These are phyloP conservation scores for Allophyes oxyacanthae DNA, from an alignment of 2,888 invertebrate genomes.

Conservation along the genomic window DNA sequence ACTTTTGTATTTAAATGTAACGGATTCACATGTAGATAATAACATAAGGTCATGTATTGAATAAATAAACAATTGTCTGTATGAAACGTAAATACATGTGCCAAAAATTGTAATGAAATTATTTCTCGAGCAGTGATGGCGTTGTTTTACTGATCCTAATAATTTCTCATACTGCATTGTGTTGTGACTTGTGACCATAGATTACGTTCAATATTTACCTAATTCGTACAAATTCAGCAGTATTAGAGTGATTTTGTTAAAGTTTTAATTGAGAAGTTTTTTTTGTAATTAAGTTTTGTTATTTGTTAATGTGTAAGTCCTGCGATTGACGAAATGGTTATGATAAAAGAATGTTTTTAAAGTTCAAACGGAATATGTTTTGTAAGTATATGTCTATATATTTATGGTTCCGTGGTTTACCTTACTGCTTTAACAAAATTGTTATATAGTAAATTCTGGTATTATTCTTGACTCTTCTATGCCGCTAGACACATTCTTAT, in stretches of 20 bases:
- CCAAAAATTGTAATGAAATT: slow-evolving; percentile 71
- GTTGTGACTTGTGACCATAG: slow-evolving; percentile 77
- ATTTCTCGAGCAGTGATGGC: slow-evolving; percentile 38
- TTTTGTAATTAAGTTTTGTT: slow-evolving; percentile 86
- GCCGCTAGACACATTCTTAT: slow-evolving; percentile 45
- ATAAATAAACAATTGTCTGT: slow-evolving; percentile 64
- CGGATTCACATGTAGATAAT: slow-evolving; percentile 57
- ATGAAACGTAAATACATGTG: slow-evolving; percentile 77
- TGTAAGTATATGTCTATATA: slow-evolving; percentile 55
- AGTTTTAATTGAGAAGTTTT: slow-evolving; percentile 86
- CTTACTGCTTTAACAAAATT: slow-evolving; percentile 49
- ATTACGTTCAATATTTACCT: slow-evolving; percentile 82
- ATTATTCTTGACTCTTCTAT: slow-evolving; percentile 38
- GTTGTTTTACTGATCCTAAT: slow-evolving; percentile 37
- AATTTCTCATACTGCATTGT: slow-evolving; percentile 54
- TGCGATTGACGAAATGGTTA: slow-evolving; percentile 69
- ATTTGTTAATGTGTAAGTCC: slow-evolving; percentile 80
- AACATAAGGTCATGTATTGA: slow-evolving; percentile 66
- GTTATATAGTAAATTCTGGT: slow-evolving; percentile 54
- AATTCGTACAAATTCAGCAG: slow-evolving; percentile 89
- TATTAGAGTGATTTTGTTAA: slow-evolving; percentile 90
- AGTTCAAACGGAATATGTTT: slow-evolving; percentile 59
- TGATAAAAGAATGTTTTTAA: slow-evolving; percentile 60
- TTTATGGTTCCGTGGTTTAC: slow-evolving; percentile 58
- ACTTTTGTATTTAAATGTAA: slow-evolving; percentile 60